Conservation (phyloP, 2,113 vertebrate genomes). For the Myocastor coypus region DNA sequence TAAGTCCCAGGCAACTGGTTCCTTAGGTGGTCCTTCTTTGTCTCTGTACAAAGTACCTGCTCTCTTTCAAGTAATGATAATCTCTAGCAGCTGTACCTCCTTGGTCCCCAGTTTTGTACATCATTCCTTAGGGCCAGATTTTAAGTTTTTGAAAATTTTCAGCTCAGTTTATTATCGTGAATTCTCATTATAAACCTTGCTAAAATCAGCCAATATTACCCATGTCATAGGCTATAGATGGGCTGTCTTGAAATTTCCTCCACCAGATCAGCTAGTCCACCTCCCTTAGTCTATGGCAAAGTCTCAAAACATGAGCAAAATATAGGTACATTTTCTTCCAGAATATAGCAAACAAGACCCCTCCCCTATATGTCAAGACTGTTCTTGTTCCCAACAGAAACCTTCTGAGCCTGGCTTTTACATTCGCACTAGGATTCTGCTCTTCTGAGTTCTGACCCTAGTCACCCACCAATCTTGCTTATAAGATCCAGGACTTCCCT, state of each 20-base stretch:
- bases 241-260: neutral
- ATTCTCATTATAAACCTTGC: neutral
- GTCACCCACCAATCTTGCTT: neutral
- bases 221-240: neutral
- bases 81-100: neutral
- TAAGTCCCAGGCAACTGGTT: neutral
- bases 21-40: neutral
- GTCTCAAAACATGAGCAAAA: neutral
- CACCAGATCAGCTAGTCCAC: neutral
- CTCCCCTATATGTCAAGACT: neutral
- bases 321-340: neutral
- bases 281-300: neutral
- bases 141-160: neutral
- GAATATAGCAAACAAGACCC: neutral
- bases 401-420: neutral
- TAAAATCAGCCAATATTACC: neutral
- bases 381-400: neutral
- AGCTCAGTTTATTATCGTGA: neutral
- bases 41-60: neutral
- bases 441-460: neutral
- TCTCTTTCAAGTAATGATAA: neutral
- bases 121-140: neutral
- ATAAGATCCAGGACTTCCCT: neutral
- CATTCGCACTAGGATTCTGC: neutral
- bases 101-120: neutral